phyloP scores from a whole-genome alignment of 2,797 vertebrate genomes.

The Anguilla megastoma region DNA sequence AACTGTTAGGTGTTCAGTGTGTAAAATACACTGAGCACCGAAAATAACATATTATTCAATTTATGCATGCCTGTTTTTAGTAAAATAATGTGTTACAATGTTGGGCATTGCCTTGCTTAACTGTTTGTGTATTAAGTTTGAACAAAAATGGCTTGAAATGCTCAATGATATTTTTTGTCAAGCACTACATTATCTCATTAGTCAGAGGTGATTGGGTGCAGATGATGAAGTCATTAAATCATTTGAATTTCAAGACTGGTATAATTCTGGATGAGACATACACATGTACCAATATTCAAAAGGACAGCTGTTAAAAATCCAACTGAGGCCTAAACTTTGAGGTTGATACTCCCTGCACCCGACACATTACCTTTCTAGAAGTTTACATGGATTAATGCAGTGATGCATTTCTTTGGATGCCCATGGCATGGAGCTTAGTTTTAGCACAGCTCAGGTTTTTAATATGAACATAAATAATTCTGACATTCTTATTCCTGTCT shows the following conservation, averaged over 20 bases:
- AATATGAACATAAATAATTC: conserved; percentile 53
- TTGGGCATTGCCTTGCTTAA: background rate
- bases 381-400: background rate
- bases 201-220: background rate
- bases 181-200: background rate
- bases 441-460: conserved; percentile 58
- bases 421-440: background rate
- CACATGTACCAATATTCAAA: background rate
- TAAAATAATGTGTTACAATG: background rate
- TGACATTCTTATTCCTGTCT: conserved; percentile 59
- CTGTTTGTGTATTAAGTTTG: background rate
- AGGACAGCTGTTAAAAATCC: background rate
- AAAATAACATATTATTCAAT: background rate
- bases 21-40: background rate
- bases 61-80: background rate
- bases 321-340: background rate
- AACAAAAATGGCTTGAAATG: background rate
- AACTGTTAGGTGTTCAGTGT: background rate
- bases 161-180: background rate
- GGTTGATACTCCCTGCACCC: background rate
- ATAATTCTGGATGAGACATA: background rate
- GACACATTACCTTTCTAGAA: background rate
- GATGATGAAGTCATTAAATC: background rate
- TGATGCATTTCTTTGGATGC: background rate
- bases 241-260: background rate